Conservation (phyloP, 2,888 invertebrate species). For the Tenodera sinensis region DNA sequence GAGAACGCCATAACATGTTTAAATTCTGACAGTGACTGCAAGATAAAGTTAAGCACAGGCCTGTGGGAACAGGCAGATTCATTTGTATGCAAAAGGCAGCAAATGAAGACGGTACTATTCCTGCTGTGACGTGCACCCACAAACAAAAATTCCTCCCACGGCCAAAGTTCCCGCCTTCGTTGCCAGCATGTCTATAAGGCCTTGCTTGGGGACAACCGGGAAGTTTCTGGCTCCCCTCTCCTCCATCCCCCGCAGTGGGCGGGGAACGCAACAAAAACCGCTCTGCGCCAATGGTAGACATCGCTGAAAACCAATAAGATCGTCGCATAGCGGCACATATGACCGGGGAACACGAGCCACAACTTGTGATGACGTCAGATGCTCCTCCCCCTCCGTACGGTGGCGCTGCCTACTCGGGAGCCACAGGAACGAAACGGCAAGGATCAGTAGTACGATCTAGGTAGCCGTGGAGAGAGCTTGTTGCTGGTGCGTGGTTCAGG, state of each 20-base stretch:
- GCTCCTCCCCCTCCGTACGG: slow-evolving; percentile 23
- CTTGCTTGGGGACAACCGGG: neutral
- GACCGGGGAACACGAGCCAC: neutral
- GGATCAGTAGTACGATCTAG: slow-evolving; percentile 12
- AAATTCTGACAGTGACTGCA: neutral
- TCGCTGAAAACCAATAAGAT: neutral
- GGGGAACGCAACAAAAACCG: neutral
- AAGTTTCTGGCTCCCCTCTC: neutral
- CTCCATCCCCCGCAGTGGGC: neutral
- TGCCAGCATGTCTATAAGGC: slow-evolving; percentile 18
- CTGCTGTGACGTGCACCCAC: neutral
- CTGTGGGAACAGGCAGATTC: neutral
- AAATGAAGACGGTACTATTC: neutral
- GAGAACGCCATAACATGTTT: neutral
- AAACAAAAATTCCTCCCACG: neutral
- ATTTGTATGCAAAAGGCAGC: neutral
- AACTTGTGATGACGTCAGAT: neutral
- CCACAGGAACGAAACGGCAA: neutral
- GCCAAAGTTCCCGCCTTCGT: slow-evolving; percentile 18
- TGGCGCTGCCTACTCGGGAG: slow-evolving; percentile 24
- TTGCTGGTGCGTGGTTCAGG: neutral
- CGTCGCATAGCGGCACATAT: neutral
- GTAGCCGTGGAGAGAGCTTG: neutral
- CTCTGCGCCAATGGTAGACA: slow-evolving; percentile 8
- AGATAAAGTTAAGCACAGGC: neutral